A percentile compares a stretch with the other conserved stretches of the same genome.
Conservation (phyloP, 2,888 invertebrate species). For the Xestia sexstrigata region DNA sequence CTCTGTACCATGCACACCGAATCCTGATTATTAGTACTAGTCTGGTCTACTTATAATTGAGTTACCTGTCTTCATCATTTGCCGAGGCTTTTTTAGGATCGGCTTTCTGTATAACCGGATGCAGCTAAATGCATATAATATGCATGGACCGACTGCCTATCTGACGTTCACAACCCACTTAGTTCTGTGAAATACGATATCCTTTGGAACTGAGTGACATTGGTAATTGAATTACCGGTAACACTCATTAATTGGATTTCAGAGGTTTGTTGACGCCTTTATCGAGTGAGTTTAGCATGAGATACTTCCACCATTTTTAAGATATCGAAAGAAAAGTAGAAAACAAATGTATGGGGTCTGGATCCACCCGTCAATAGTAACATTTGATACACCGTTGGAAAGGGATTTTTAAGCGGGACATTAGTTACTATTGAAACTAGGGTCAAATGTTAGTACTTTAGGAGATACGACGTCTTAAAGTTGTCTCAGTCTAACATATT, state of each 20-base stretch:
- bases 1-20: background rate
- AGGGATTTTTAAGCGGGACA: no score
- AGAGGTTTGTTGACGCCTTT: background rate
- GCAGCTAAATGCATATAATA: background rate
- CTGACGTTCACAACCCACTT: background rate
- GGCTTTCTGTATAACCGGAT: background rate
- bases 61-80: background rate
- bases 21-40: background rate
- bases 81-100: background rate
- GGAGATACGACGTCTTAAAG: no score
- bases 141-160: background rate
- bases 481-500: no score
- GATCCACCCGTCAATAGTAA: no score
- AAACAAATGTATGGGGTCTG: no score
- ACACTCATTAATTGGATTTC: constrained; percentile 15
- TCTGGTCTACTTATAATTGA: constrained; percentile 1
- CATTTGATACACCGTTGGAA: no score
- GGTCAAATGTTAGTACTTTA: no score
- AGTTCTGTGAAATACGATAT: background rate
- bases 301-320: background rate
- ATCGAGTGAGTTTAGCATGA: background rate
- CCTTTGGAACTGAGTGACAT: background rate
- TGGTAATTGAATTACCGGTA: constrained; percentile 8
- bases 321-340: background rate
- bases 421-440: no score